phyloP scores from a whole-genome alignment of 2,797 vertebrate genomes.

The Manis pentadactyla region DNA sequence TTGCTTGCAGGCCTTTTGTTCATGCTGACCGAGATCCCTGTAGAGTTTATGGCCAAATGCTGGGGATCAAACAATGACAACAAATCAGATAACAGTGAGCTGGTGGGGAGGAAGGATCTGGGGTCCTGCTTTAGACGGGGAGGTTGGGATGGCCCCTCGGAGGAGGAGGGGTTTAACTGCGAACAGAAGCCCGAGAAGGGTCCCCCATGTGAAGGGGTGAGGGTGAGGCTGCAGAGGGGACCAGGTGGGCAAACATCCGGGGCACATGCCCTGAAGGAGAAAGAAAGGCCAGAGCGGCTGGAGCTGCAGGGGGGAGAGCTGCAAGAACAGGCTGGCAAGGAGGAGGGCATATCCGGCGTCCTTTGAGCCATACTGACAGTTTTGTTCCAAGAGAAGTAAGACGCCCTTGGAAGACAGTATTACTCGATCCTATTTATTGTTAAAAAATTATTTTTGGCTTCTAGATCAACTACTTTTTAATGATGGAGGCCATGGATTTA shows the following conservation, averaged over 20 bases:
- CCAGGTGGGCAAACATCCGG: background rate
- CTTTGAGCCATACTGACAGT: background rate
- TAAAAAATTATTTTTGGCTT: background rate
- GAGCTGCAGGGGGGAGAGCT: background rate
- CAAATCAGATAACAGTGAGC: background rate
- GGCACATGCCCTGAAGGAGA: background rate
- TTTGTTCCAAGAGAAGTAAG: background rate
- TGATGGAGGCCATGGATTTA: background rate
- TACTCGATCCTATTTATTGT: background rate
- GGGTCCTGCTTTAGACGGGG: background rate
- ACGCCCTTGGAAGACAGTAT: background rate
- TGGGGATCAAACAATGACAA: background rate
- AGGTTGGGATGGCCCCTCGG: background rate
- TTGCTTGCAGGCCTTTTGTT: too few relatives aligned
- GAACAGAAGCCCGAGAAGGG: background rate
- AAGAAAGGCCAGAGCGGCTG: background rate
- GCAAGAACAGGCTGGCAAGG: background rate
- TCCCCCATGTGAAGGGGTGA: background rate
- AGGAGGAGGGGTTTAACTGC: background rate
- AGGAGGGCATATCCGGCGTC: too few relatives aligned
- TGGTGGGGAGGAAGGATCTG: background rate
- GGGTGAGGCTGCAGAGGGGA: background rate
- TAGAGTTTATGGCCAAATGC: background rate
- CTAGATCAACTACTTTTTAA: background rate
- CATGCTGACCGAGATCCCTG: background rate